Conservation (phyloP, 2,113 vertebrate species). For the Galbula dea region DNA sequence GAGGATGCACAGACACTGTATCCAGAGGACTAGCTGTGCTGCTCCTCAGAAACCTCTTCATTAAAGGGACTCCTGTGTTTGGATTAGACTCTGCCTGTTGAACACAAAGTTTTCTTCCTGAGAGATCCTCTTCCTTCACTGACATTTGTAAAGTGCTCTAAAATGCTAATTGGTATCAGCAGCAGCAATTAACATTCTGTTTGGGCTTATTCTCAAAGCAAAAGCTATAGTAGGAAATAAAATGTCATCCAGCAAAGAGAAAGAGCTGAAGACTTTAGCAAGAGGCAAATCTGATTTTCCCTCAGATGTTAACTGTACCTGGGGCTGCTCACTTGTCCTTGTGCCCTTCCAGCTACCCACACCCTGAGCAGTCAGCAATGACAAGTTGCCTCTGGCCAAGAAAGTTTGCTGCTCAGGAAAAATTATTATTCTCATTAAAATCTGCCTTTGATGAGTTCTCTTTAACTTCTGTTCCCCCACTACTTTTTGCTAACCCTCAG, state of each 20-base stretch:
- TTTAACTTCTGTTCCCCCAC: background rate
- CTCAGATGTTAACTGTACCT: background rate
- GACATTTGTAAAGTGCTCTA: slow-evolving; percentile 46
- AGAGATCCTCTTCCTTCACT: slow-evolving; percentile 20
- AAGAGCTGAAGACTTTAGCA: background rate
- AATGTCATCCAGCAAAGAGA: background rate
- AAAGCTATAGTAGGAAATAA: background rate
- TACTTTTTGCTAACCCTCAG: background rate
- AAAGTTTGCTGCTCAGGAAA: background rate
- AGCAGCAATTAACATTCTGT: slow-evolving; percentile 15
- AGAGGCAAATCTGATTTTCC: background rate
- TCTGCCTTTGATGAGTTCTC: background rate
- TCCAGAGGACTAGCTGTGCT: background rate
- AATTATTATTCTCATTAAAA: background rate
- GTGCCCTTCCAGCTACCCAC: background rate
- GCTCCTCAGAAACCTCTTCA: slow-evolving; percentile 16
- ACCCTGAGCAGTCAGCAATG: background rate
- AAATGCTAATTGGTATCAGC: slow-evolving; percentile 42
- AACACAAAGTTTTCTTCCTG: slow-evolving; percentile 15
- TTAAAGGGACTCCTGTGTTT: slow-evolving; percentile 39
- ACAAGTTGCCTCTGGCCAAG: background rate
- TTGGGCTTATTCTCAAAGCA: background rate
- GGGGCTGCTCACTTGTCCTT: background rate
- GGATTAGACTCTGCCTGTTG: background rate
- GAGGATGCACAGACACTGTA: background rate